Evolutionary conservation across 2,113 vertebrate genomes (phyloP), one percentile per base, ranked within the genome.

Genomic region (Protobothrops mucrosquamatus): DNA sequence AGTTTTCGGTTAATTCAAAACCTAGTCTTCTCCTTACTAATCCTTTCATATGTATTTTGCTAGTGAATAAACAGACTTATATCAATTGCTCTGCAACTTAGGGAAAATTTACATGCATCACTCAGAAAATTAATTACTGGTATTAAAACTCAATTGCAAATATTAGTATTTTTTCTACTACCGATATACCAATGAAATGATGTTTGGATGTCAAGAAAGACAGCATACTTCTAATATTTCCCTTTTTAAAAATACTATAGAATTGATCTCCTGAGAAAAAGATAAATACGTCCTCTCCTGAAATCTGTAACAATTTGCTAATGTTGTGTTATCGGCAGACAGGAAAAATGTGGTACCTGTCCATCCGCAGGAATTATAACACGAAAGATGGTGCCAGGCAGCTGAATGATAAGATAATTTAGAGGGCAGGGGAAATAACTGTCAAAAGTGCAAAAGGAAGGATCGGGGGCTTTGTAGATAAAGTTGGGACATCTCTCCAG

Each of bases 311-410:
- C 64, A 85, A 92, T 51, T 59, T 89, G 39, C 88, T 92, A 22
- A 89, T 85, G 88, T 92, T 59, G 81, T 85, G 34, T 92, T 92
- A 92, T 89, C 88, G 85, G 54, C 64, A 59, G 88, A 51, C 39
- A 24, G 54, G 43, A 26, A 85, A 92, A 88, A 48, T 92, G 69
- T 85, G 69, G 39, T 85, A 92, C 26, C 64, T 92, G 69, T 43
- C 85, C 43, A 51, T 88, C 48, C 15, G 51, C 85, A 92, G 54
- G 55, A 89, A 92, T 59, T 39, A 4, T 59, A 59, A 57, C 39
- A 85, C 20, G 20, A 85, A 59, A 92, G 88, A 69, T 39, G 2
- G 23, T 20, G 7, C 54, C 39, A 85, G 69, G n/a, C 64, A 59
- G 54, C 43, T 57, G 54, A 89, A 26, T 23, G 34, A 89, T 92